Evolutionary conservation across 2,888 invertebrate species (phyloP).

Genomic region (Leptura quadrifasciata): DNA sequence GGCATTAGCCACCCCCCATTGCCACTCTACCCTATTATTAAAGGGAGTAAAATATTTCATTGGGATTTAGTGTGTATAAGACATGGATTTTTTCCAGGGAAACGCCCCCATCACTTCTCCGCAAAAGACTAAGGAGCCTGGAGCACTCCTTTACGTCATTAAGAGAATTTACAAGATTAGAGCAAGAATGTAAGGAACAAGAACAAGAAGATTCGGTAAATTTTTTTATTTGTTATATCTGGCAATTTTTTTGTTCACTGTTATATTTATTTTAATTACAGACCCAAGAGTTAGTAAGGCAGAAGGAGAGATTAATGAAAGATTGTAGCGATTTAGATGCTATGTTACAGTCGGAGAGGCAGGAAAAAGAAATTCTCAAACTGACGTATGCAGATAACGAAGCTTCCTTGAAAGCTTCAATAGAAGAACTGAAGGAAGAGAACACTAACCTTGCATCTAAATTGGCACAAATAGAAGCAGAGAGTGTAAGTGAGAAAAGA

Average conservation of each 20-base stretch:
- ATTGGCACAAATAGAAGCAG: not conserved
- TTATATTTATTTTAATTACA: not conserved
- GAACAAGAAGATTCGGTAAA: not conserved
- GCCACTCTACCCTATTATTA: too few species aligned
- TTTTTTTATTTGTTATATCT: not conserved
- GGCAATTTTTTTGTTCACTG: not conserved
- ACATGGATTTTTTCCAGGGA: too few species aligned
- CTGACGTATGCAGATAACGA: not conserved
- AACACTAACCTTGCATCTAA: too few species aligned
- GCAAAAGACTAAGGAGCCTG: too few species aligned
- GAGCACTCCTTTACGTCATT: too few species aligned
- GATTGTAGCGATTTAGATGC: not conserved
- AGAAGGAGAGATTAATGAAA: not conserved
- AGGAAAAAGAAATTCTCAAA: not conserved
- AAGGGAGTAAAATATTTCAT: too few species aligned
- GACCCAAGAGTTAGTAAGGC: not conserved
- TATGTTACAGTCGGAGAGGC: not conserved
- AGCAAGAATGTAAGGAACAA: too few species aligned
- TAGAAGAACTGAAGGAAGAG: not conserved
- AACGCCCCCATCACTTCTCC: too few species aligned
- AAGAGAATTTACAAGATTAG: too few species aligned
- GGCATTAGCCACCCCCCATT: too few species aligned
- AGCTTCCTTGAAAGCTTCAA: not conserved
- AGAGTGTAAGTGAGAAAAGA: not conserved
- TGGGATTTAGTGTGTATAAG: too few species aligned